These are phyloP conservation scores for Agonopterix alstromeriana DNA, from an alignment of 2,888 invertebrate species.

Conservation along the genomic window DNA sequence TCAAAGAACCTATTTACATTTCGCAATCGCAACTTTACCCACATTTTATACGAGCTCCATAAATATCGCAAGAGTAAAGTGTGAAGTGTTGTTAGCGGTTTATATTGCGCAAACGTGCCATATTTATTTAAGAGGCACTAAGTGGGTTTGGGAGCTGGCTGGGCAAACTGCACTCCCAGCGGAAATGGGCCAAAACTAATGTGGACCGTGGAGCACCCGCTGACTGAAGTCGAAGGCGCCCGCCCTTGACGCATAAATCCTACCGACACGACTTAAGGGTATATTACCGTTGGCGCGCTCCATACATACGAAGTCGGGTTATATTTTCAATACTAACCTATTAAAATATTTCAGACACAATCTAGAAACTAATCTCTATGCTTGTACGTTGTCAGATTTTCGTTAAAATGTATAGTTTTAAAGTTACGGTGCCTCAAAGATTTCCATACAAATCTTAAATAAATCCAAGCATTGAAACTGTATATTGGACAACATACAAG, in stretches of 20 bases:
- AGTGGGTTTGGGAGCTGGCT: slow-evolving; percentile 35
- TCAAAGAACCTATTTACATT: too few species aligned
- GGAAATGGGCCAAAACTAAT: slow-evolving; percentile 70
- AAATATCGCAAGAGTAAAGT: slow-evolving; percentile 58
- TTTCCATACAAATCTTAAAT: too few species aligned
- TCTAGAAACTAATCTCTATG: too few species aligned
- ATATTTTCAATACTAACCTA: too few species aligned
- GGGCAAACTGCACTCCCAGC: slow-evolving; percentile 56
- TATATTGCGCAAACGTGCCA: slow-evolving; percentile 64
- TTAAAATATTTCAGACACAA: too few species aligned
- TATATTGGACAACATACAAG: too few species aligned
- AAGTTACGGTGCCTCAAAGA: too few species aligned
- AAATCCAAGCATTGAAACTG: too few species aligned
- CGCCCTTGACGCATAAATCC: slow-evolving; percentile 3
- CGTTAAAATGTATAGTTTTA: too few species aligned
- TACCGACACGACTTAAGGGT: background rate
- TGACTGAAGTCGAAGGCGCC: background rate
- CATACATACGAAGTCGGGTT: too few species aligned
- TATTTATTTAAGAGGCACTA: slow-evolving; percentile 69
- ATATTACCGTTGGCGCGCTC: too few species aligned
- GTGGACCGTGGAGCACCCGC: slow-evolving; percentile 3
- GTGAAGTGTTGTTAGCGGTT: slow-evolving; percentile 66
- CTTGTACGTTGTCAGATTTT: too few species aligned
- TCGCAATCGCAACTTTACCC: slow-evolving; percentile 17
- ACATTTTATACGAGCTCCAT: slow-evolving; percentile 48